Evolutionary conservation across 2,888 invertebrate genomes (phyloP).

Genomic region (Drosophila meridiana): DNA sequence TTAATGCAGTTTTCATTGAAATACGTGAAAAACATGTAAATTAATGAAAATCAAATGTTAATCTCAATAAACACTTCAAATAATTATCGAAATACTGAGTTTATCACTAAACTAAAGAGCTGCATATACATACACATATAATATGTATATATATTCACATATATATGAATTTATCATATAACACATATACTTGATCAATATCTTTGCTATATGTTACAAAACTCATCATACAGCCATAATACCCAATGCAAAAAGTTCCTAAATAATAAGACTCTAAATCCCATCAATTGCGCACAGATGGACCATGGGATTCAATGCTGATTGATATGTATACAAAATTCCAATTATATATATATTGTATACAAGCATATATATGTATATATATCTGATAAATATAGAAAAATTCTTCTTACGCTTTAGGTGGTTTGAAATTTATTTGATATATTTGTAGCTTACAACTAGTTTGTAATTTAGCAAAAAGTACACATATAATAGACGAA

Average conservation of each 20-base stretch:
- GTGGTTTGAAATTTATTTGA: conserved; percentile 46
- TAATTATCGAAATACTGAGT: too few relatives aligned
- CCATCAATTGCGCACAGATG: conserved; percentile 6
- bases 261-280: background rate
- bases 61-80: too few relatives aligned
- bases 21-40: too few relatives aligned
- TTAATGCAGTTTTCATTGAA: too few relatives aligned
- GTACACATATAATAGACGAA: conserved; percentile 35
- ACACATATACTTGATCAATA: too few relatives aligned
- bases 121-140: too few relatives aligned
- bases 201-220: background rate
- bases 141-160: background rate
- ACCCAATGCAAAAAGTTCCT: background rate
- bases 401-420: background rate
- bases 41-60: too few relatives aligned
- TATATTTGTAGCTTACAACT: conserved; percentile 45
- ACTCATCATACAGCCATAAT: background rate
- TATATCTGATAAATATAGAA: background rate
- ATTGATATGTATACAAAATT: background rate
- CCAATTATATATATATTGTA: background rate
- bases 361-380: background rate
- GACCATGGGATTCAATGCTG: background rate
- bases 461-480: conserved; percentile 49
- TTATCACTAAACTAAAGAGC: too few relatives aligned
- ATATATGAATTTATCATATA: background rate